These are phyloP conservation scores for Erebia palarica DNA, from an alignment of 2,888 invertebrate species.

Conservation along the genomic window DNA sequence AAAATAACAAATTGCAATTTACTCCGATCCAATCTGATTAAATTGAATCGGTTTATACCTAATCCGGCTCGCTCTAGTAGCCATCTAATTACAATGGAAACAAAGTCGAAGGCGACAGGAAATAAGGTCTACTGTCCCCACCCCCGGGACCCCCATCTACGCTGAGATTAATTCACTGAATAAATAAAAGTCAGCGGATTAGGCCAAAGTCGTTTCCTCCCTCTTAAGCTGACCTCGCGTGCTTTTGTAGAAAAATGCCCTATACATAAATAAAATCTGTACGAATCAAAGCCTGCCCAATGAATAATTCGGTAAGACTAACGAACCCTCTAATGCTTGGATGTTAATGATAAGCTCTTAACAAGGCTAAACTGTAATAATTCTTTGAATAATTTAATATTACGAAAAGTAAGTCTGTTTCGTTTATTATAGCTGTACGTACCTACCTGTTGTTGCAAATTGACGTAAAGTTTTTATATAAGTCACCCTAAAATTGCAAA, in stretches of 20 bases:
- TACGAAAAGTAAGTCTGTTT: neutral
- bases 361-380: neutral
- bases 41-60: constrained; percentile 25
- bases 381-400: neutral
- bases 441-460: no score
- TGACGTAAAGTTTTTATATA: no score
- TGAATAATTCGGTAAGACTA: constrained; percentile 39
- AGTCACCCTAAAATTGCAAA: no score
- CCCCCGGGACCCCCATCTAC: constrained; percentile 62
- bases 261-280: constrained; percentile 74
- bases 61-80: constrained; percentile 10
- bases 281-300: constrained; percentile 63
- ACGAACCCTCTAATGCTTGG: constrained; percentile 15
- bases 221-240: constrained; percentile 81
- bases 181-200: constrained; percentile 83
- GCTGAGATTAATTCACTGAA: constrained; percentile 81
- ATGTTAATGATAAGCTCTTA: constrained; percentile 18
- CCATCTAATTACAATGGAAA: constrained; percentile 33
- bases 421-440: no score
- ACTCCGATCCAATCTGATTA: constrained; percentile 22
- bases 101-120: constrained; percentile 56
- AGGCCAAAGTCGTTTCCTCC: constrained; percentile 80
- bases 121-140: constrained; percentile 71
- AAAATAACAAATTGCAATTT: constrained; percentile 19
- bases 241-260: constrained; percentile 78